phyloP scores from a whole-genome alignment of 2,113 vertebrate genomes.

The Lophura nycthemera region DNA sequence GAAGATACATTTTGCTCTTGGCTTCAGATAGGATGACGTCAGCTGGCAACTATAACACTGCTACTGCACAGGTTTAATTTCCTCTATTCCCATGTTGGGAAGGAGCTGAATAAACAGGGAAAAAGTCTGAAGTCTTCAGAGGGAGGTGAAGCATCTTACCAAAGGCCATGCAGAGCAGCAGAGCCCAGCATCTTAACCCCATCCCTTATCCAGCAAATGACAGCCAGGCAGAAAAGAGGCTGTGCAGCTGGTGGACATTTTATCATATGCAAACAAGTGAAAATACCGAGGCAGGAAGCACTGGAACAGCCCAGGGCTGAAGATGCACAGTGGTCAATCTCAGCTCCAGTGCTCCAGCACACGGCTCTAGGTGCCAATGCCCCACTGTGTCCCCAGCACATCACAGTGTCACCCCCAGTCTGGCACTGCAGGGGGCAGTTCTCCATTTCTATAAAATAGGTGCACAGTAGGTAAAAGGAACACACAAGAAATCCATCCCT shows the following conservation, averaged over 20 bases:
- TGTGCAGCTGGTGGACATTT: background rate
- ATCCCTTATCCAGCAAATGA: background rate
- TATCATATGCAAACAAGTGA: background rate
- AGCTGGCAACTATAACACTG: background rate
- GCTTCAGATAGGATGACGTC: background rate
- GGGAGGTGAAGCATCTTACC: background rate
- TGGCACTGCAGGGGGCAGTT: background rate
- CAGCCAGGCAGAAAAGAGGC: background rate
- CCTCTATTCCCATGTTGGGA: background rate
- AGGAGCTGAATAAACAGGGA: background rate
- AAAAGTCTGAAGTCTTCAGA: background rate
- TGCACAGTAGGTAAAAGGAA: background rate
- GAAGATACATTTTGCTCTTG: background rate
- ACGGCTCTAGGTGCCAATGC: rapidly evolving
- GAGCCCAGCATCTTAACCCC: background rate
- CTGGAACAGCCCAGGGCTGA: background rate
- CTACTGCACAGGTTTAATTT: background rate
- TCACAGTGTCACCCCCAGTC: background rate
- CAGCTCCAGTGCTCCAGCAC: rapidly evolving
- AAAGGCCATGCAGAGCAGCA: background rate
- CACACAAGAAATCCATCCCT: background rate
- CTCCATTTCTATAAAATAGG: background rate
- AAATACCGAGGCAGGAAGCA: background rate
- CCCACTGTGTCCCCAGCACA: background rate
- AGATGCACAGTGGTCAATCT: background rate